Evolutionary conservation across 1,140 invertebrate species (phyloP).

Genomic region (Drosophila jambulina): DNA sequence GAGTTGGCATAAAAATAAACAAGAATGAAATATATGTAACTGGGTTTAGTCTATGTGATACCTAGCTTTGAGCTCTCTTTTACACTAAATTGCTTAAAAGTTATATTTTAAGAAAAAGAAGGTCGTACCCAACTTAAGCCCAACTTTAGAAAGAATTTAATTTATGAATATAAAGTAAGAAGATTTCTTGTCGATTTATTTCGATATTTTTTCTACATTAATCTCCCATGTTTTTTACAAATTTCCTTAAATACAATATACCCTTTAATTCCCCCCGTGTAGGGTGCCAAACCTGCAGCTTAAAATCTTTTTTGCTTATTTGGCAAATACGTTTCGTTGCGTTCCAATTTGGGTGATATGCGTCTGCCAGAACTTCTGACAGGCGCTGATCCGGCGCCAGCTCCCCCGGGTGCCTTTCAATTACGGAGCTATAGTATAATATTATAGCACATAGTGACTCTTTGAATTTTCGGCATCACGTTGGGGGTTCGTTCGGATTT

Average conservation of each 20-base stretch:
- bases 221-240: too few species aligned
- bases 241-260: neutral
- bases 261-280: neutral
- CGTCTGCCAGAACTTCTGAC: slow-evolving; percentile 44
- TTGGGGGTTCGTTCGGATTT: slow-evolving; percentile 24
- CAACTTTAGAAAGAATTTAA: neutral
- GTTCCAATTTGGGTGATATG: slow-evolving; percentile 20
- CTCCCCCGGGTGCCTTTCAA: slow-evolving; percentile 24
- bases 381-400: slow-evolving; percentile 26
- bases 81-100: neutral
- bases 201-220: neutral
- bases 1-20: slow-evolving; percentile 34
- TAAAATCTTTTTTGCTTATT: slow-evolving; percentile 46
- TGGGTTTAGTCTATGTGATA: neutral
- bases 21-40: neutral
- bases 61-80: neutral
- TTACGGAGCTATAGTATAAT: slow-evolving; percentile 11
- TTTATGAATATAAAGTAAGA: neutral
- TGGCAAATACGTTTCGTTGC: slow-evolving; percentile 21
- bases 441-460: slow-evolving; percentile 13
- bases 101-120: too few species aligned
- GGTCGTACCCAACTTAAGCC: too few species aligned
- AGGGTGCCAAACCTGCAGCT: slow-evolving; percentile 20
- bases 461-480: slow-evolving; percentile 36
- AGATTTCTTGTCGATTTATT: too few species aligned